Conservation (phyloP, 2,797 vertebrate genomes). For the Ficedula albicollis region DNA sequence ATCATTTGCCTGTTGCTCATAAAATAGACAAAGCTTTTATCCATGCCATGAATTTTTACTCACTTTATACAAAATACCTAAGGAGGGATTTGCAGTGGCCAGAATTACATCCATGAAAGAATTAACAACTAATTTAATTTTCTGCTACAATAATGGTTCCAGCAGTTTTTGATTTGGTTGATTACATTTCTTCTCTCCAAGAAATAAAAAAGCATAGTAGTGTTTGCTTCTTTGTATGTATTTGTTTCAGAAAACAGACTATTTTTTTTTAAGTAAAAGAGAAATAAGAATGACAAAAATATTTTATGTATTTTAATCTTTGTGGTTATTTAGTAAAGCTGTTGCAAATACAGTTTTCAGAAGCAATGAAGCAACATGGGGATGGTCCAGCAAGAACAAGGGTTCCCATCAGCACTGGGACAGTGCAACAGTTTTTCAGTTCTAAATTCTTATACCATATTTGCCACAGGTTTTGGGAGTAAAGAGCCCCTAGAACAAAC, state of each 20-base stretch:
- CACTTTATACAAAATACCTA: conserved; percentile 68
- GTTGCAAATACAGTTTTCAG: not conserved
- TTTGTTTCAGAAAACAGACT: not conserved
- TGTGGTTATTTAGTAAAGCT: not conserved
- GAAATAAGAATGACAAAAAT: not conserved
- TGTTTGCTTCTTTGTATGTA: not conserved
- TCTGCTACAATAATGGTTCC: conserved; percentile 37
- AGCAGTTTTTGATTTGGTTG: conserved; percentile 54
- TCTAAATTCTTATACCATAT: fast-evolving
- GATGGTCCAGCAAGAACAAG: not conserved
- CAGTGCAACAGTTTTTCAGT: not conserved
- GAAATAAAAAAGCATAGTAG: not conserved
- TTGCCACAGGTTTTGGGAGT: not conserved
- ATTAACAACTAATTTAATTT: conserved; percentile 67
- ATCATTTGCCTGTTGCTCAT: conserved; percentile 60
- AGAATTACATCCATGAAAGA: conserved; percentile 59
- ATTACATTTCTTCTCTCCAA: conserved; percentile 13
- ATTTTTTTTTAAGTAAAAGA: not conserved
- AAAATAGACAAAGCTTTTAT: conserved; percentile 67
- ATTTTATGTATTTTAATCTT: not conserved
- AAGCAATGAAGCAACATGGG: fast-evolving
- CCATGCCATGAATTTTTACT: conserved; percentile 64
- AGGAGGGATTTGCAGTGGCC: conserved; percentile 63
- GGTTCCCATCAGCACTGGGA: not conserved
- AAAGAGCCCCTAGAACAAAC: not conserved